phyloP scores from a whole-genome alignment of 1,140 invertebrate species.

The Lordiphosa clarofinis region DNA sequence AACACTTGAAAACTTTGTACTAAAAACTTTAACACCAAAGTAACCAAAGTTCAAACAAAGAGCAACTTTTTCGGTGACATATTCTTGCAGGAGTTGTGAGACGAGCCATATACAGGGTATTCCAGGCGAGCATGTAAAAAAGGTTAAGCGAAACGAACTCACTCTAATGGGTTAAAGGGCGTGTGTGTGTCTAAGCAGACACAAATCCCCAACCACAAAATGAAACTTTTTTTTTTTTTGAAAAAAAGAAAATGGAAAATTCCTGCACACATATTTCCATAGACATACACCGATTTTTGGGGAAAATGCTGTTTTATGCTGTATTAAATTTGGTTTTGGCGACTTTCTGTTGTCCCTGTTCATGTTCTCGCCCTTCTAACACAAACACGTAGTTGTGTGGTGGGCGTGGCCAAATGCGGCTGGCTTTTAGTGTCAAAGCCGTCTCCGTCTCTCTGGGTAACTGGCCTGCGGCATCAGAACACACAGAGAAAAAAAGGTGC shows the following conservation, averaged over 20 bases:
- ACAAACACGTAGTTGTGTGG: neutral
- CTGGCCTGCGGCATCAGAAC: slow-evolving; percentile 8
- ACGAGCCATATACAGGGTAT: neutral
- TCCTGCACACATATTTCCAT: slow-evolving; percentile 27
- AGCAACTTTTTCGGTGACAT: slow-evolving; percentile 38
- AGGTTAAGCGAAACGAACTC: slow-evolving; percentile 45
- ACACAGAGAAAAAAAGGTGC: slow-evolving; percentile 23
- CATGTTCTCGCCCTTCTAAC: too few species aligned
- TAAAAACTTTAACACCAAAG: slow-evolving; percentile 33
- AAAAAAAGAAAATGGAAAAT: slow-evolving; percentile 3
- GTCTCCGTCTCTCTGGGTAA: too few species aligned
- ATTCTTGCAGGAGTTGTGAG: slow-evolving; percentile 11
- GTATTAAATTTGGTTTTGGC: slow-evolving; percentile 27
- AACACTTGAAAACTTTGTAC: slow-evolving; percentile 25
- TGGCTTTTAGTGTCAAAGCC: slow-evolving; percentile 46
- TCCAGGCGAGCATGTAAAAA: neutral
- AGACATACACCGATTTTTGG: slow-evolving; percentile 36
- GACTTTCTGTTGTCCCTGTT: slow-evolving; percentile 9
- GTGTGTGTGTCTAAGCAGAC: neutral
- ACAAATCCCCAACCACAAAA: slow-evolving; percentile 26
- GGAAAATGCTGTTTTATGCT: slow-evolving; percentile 27
- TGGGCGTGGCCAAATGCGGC: slow-evolving; percentile 34
- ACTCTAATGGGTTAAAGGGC: slow-evolving; percentile 18
- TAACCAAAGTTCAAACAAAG: slow-evolving; percentile 47
- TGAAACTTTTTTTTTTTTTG: slow-evolving; percentile 1